These are phyloP conservation scores for Pteria penguin DNA, from an alignment of 2,888 invertebrate species.

Conservation along the genomic window DNA sequence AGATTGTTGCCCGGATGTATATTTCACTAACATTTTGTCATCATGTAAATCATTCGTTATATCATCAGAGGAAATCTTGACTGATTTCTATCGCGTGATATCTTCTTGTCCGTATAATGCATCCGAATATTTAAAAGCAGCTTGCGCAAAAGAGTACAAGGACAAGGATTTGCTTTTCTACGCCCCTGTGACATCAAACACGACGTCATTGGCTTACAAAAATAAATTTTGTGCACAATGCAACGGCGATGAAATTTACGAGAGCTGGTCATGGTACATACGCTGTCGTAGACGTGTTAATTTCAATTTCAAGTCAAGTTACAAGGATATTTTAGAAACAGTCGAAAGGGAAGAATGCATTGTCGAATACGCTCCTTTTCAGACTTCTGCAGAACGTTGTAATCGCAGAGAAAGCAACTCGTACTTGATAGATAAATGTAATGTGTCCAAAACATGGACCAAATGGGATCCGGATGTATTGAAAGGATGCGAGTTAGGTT, in stretches of 20 bases:
- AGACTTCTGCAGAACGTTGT: neutral
- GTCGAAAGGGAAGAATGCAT: neutral
- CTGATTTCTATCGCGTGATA: neutral
- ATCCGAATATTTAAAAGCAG: neutral
- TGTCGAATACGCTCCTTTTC: neutral
- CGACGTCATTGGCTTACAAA: neutral
- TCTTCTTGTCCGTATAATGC: neutral
- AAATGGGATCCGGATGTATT: neutral
- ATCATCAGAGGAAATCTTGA: neutral
- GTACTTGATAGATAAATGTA: neutral
- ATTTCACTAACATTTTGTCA: neutral
- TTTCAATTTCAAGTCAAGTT: neutral
- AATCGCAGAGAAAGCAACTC: neutral
- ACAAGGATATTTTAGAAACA: neutral
- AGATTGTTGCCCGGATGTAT: neutral
- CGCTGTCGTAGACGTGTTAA: neutral
- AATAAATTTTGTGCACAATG: neutral
- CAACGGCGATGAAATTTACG: neutral
- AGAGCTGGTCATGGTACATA: neutral
- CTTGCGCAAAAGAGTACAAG: neutral
- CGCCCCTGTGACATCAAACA: neutral
- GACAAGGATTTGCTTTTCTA: neutral
- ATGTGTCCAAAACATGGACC: neutral
- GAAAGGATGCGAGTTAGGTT: neutral
- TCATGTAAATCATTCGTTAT: neutral